Percentiles rank a stretch among this genome's conserved stretches.
Evolutionary conservation across 2,797 vertebrate species (phyloP).

Genomic region (Sebastes goodei): DNA sequence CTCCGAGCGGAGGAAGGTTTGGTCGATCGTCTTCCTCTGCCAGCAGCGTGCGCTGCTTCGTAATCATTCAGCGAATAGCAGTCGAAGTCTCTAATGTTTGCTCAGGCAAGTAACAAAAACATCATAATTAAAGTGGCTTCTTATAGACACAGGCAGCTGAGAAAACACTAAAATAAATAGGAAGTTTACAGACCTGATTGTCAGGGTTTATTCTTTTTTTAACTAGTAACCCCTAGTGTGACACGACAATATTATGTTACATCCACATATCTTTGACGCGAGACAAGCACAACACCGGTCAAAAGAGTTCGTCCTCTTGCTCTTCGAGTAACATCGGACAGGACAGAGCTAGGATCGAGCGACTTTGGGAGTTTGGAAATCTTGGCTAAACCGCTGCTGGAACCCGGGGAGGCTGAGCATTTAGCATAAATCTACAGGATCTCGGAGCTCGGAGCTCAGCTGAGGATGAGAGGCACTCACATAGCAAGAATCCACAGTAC

Average conservation of each 20-base stretch:
- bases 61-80: constrained; percentile 19
- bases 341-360: constrained; percentile 15
- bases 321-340: constrained; percentile 6
- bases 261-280: constrained; percentile 53
- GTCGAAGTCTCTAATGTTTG: constrained; percentile 5
- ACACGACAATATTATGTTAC: constrained; percentile 55
- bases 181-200: constrained; percentile 61
- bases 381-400: not conserved
- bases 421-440: constrained; percentile 21
- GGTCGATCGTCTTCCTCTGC: constrained; percentile 10
- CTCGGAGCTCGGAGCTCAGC: constrained; percentile 27
- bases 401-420: constrained; percentile 9
- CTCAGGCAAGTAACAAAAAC: constrained; percentile 37
- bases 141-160: constrained; percentile 18
- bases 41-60: constrained; percentile 12
- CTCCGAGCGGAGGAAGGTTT: constrained; percentile 5
- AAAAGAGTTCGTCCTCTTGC: constrained; percentile 27
- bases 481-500: constrained; percentile 18
- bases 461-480: constrained; percentile 56
- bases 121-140: constrained; percentile 17
- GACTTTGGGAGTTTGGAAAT: constrained; percentile 11
- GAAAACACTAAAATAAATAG: constrained; percentile 17
- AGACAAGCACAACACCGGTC: constrained; percentile 62
- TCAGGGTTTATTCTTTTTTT: constrained; percentile 41
- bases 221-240: constrained; percentile 19